Evolutionary conservation across 92 coral and sea anemone species (phyloP).

Genomic region (Palythoa heliodiscus): DNA sequence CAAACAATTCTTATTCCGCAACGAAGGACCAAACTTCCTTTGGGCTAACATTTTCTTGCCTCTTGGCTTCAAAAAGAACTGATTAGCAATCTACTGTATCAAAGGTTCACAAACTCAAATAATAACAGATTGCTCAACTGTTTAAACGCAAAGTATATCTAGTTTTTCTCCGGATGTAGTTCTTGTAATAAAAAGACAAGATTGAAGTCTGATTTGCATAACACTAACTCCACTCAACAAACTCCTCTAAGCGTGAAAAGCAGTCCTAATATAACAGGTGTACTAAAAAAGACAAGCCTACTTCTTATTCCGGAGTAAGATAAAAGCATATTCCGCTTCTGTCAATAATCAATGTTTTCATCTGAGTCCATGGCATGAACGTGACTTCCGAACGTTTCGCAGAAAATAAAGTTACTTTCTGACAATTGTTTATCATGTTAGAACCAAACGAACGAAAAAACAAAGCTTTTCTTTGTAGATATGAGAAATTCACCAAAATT

Average conservation of each 20-base stretch:
- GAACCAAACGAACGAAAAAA: background rate
- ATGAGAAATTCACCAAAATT: background rate
- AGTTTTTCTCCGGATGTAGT: background rate
- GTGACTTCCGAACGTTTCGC: background rate
- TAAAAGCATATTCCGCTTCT: background rate
- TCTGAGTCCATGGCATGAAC: background rate
- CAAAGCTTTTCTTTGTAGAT: background rate
- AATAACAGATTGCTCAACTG: background rate
- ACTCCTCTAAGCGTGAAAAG: background rate
- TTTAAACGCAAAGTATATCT: background rate
- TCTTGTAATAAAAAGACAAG: background rate
- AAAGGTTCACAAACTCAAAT: background rate
- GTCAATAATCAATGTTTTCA: background rate
- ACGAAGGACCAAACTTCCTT: background rate
- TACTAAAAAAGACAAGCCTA: background rate
- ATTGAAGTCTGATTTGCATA: background rate
- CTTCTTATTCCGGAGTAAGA: background rate
- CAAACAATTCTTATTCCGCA: background rate
- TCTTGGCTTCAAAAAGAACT: background rate
- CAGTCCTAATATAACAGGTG: background rate
- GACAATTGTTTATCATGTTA: background rate
- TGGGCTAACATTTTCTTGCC: background rate
- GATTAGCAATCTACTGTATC: background rate
- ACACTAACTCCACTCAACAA: constrained; percentile 9
- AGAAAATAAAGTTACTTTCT: background rate